Evolutionary conservation across 2,113 vertebrate genomes (phyloP).

Genomic region (Strix aluco): DNA sequence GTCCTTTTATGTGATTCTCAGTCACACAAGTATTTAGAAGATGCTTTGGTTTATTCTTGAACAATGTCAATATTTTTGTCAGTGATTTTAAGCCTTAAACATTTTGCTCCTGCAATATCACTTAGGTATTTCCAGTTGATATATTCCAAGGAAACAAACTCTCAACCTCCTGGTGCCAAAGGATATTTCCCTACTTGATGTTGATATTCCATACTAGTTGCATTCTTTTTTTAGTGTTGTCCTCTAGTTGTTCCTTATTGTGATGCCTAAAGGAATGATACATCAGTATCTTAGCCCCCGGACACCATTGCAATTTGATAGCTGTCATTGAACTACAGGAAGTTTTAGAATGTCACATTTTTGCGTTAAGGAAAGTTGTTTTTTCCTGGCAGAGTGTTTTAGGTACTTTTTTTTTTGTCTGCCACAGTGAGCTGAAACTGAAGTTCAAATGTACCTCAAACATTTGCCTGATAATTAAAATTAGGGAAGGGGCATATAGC

Average conservation of each 20-base stretch:
- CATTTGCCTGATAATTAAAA: neutral
- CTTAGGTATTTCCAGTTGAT: conserved; percentile 28
- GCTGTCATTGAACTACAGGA: neutral
- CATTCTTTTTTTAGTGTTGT: conserved; percentile 29
- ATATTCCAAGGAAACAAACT: neutral
- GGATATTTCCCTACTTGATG: neutral
- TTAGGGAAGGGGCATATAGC: neutral
- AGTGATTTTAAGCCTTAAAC: neutral
- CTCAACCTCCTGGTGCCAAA: neutral
- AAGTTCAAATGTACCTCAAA: neutral
- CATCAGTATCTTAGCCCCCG: neutral
- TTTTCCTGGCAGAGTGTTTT: neutral
- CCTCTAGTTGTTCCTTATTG: conserved; percentile 18
- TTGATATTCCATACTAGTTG: conserved; percentile 31
- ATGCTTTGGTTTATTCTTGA: conserved; percentile 17
- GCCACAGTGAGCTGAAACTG: neutral
- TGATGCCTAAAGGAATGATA: neutral
- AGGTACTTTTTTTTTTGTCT: neutral
- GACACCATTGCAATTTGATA: neutral
- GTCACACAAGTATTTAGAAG: neutral
- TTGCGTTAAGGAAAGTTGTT: neutral
- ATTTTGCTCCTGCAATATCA: neutral
- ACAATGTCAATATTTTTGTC: conserved; percentile 20
- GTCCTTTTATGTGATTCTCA: neutral
- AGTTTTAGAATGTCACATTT: neutral